These are phyloP conservation scores for Drepanosiphum platanoidis DNA, from an alignment of 2,888 invertebrate species.

Conservation along the genomic window DNA sequence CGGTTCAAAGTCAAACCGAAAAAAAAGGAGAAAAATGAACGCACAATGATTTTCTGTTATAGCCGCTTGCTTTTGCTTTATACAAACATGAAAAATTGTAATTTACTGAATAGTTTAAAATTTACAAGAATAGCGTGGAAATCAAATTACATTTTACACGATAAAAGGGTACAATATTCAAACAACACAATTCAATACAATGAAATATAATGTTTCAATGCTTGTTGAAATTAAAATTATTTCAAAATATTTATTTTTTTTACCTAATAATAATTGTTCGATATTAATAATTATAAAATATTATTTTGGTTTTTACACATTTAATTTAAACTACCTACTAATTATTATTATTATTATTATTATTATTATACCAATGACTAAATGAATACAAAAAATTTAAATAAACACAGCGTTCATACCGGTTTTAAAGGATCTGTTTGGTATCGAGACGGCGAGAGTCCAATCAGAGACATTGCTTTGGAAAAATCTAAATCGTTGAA, in stretches of 20 bases:
- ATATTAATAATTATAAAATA: background rate
- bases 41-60: too few relatives aligned
- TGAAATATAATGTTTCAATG: background rate
- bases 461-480: constrained; percentile 51
- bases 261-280: background rate
- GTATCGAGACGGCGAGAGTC: constrained; percentile 22
- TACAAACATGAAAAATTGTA: too few relatives aligned
- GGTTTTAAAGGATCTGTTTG: constrained; percentile 35
- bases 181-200: background rate
- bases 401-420: background rate
- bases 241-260: background rate
- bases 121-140: background rate
- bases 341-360: background rate
- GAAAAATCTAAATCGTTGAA: constrained; percentile 50
- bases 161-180: background rate
- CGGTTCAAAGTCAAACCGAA: background rate
- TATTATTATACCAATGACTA: background rate
- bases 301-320: constrained; percentile 3
- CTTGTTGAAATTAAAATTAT: background rate
- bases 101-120: background rate
- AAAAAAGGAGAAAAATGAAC: too few relatives aligned
- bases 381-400: background rate
- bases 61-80: too few relatives aligned
- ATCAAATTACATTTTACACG: background rate
- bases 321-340: background rate